These are phyloP conservation scores for Nemopilema nomurai DNA, from an alignment of 30 jellyfish, hydroid and myxozoan genomes.

Conservation along the genomic window DNA sequence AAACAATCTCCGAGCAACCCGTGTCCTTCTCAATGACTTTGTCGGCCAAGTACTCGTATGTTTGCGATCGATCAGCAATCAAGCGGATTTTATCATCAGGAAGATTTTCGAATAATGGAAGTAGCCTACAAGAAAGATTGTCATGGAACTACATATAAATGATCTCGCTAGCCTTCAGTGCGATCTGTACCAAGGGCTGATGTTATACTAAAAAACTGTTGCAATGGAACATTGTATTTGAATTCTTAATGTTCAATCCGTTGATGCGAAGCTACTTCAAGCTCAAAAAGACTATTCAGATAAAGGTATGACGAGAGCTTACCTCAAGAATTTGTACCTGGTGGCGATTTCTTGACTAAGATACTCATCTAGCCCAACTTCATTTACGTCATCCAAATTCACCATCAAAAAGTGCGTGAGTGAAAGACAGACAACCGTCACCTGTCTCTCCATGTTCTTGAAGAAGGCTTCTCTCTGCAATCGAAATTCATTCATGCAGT, in stretches of 20 bases:
- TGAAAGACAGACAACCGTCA: constrained; percentile 55
- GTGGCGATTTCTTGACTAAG: constrained; percentile 34
- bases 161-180: too few relatives aligned
- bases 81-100: constrained; percentile 19
- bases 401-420: constrained; percentile 45
- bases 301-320: background rate
- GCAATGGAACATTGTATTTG: too few relatives aligned
- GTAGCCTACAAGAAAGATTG: constrained; percentile 19
- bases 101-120: constrained; percentile 22
- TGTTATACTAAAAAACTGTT: too few relatives aligned
- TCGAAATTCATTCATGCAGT: too few relatives aligned
- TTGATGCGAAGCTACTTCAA: too few relatives aligned
- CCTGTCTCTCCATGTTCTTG: constrained; percentile 47
- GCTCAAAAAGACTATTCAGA: too few relatives aligned
- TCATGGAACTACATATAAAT: too few relatives aligned
- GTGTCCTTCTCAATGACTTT: constrained; percentile 55
- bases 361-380: constrained; percentile 32
- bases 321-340: constrained; percentile 35
- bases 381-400: constrained; percentile 47
- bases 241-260: too few relatives aligned
- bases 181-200: too few relatives aligned
- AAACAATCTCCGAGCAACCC: constrained; percentile 16
- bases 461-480: constrained; percentile 63
- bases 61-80: constrained; percentile 54
- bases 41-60: constrained; percentile 49